Base-by-base conservation (phyloP, 2,797 vertebrate species). In the Pseudomugil tenellus region DNA sequence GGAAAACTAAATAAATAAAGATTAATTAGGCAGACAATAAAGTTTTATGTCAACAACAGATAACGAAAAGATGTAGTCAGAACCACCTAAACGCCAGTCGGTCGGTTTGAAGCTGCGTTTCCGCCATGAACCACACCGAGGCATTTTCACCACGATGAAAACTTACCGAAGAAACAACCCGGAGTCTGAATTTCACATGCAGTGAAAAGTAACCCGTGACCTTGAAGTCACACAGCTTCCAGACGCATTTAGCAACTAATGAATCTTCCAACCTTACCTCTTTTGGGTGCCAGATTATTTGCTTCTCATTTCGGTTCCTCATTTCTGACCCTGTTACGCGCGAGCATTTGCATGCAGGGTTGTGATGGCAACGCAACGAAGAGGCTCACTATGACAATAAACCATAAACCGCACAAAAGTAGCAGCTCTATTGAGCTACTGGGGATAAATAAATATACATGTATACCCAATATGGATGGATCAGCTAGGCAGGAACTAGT, bases 281-380 rank as follows among this genome's bases (percentile, higher is more conserved):
- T 68, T 59, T 57, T 64, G 34, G 59, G n/a, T 79, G 69, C 75
- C 73, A 58, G 14, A 63, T 35, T 6, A 59, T 63, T 51, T 55
- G 49, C 78, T 76, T 86, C 54, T 80, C 63, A 60, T 90, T 87
- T 88, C 78, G 72, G 86, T 91, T 91, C 90, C 90, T 90, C 77
- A 46, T 89, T 86, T 83, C 31, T 63, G 49, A 12, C 69, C 17
- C 41, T 26, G 37, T 4, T 11, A 35, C 13, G 4, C 46, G 10
- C 39, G 17, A 1, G 46, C 16, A 84, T 88, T 89, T 86, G 83
- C 88, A 90, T 90, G 51, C 63, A 39, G 31, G 3, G 61, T 59
- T 73, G 74, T 51, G 77, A 70, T 41, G 19, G 70, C 62, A 67
- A 78, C 77, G 0, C 1, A 3, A 11, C 25, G 26, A 6, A 10